Evolutionary conservation across 2,888 invertebrate species (phyloP).

Genomic region (Nephrotoma guestfalica): DNA sequence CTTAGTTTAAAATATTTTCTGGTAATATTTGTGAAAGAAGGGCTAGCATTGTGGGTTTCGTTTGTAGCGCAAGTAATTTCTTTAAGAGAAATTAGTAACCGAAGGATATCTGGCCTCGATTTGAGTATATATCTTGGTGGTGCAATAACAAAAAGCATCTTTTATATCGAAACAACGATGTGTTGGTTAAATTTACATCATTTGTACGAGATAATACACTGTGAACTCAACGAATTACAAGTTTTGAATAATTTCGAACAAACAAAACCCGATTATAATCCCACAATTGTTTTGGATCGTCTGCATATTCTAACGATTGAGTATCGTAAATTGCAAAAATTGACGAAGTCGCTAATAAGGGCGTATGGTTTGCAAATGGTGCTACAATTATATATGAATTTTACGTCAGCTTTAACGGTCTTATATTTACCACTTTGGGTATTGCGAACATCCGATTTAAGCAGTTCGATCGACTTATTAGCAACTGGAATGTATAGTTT

Average conservation of each 20-base stretch:
- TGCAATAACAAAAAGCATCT: not conserved
- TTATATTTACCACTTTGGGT: no score
- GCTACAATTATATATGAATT: not conserved
- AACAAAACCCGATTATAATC: not conserved
- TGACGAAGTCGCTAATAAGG: not conserved
- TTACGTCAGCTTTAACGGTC: not conserved
- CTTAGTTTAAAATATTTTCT: not conserved
- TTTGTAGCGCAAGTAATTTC: not conserved
- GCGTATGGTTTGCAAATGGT: not conserved
- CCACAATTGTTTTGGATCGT: not conserved
- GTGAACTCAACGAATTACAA: not conserved
- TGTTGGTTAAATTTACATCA: not conserved
- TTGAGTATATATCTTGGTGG: not conserved
- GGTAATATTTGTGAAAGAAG: not conserved
- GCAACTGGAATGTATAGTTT: no score
- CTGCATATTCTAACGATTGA: not conserved
- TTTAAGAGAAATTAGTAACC: not conserved
- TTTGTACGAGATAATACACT: not conserved
- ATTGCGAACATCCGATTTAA: no score
- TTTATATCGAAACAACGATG: not conserved
- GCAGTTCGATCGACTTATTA: no score
- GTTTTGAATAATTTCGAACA: not conserved
- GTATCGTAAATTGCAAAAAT: not conserved
- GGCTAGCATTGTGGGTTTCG: not conserved
- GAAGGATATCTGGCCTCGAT: not conserved